phyloP scores from a whole-genome alignment of 37 sponge, comb jelly and placozoan genomes.

The Axinella damicornis region DNA sequence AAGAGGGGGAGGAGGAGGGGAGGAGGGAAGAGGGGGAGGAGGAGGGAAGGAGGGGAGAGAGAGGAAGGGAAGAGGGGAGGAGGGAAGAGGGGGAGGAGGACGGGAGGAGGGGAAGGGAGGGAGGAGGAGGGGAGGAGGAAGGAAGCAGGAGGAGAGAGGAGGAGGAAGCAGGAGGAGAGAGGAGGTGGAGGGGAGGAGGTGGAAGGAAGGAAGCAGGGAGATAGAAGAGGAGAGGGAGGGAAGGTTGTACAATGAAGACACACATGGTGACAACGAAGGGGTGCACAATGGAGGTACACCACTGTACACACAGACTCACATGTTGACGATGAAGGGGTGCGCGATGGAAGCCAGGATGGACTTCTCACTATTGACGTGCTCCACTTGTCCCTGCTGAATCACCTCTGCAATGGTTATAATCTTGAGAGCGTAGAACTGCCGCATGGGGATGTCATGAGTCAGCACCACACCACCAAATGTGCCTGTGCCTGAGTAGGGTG shows the following conservation, averaged over 20 bases:
- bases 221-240: neutral
- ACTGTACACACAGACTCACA: too few relatives aligned
- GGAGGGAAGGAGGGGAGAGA: too few relatives aligned
- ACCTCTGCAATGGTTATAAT: conserved; percentile 94
- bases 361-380: conserved; percentile 95
- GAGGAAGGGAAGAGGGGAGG: too few relatives aligned
- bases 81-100: too few relatives aligned
- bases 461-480: conserved; percentile 95
- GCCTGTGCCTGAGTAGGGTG: conserved; percentile 79
- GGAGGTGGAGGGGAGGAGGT: too few relatives aligned
- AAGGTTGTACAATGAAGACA: conserved; percentile 5
- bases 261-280: conserved; percentile 96
- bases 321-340: conserved; percentile 93
- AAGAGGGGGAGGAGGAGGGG: too few relatives aligned
- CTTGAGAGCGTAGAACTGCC: conserved; percentile 87
- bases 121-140: too few relatives aligned
- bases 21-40: too few relatives aligned
- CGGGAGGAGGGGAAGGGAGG: too few relatives aligned
- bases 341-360: conserved; percentile 71
- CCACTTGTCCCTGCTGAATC: conserved; percentile 83
- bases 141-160: too few relatives aligned
- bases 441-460: conserved; percentile 61
- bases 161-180: too few relatives aligned
- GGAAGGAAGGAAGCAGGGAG: too few relatives aligned
- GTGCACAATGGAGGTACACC: conserved; percentile 69